phyloP scores from a whole-genome alignment of 2,888 invertebrate genomes.

The Sinotaia quadrata region DNA sequence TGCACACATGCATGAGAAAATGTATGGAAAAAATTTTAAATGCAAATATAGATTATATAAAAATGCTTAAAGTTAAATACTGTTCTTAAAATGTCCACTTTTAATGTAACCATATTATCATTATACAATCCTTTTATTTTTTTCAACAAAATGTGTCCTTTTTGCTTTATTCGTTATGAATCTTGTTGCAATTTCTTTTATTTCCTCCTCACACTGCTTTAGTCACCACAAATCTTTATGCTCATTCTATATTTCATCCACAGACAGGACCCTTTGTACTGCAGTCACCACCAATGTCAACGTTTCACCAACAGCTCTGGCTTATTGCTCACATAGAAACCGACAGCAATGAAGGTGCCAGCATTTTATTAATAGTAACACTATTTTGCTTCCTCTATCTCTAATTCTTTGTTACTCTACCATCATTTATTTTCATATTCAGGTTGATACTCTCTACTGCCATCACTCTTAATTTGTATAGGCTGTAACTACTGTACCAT shows the following conservation, averaged over 20 bases:
- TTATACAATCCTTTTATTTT: background rate
- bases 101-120: background rate
- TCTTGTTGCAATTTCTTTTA: background rate
- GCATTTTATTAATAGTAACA: no score
- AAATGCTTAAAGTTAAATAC: no score
- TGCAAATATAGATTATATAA: no score
- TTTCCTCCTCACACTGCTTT: background rate
- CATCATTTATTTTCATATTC: background rate
- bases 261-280: slow-evolving; percentile 84
- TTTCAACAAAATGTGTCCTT: background rate
- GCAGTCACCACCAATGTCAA: slow-evolving; percentile 87
- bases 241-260: slow-evolving; percentile 35
- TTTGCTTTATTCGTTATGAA: background rate
- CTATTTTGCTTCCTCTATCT: slow-evolving; percentile 5
- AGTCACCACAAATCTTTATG: background rate
- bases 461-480: no score
- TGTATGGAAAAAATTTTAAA: no score
- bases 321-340: slow-evolving; percentile 78
- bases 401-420: background rate
- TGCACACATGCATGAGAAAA: no score
- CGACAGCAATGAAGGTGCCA: slow-evolving; percentile 53
- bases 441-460: no score
- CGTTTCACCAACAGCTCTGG: slow-evolving; percentile 95
- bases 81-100: no score
- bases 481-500: no score